These are phyloP conservation scores for Drosophila cognata DNA, from an alignment of 2,888 invertebrate species.

Conservation along the genomic window DNA sequence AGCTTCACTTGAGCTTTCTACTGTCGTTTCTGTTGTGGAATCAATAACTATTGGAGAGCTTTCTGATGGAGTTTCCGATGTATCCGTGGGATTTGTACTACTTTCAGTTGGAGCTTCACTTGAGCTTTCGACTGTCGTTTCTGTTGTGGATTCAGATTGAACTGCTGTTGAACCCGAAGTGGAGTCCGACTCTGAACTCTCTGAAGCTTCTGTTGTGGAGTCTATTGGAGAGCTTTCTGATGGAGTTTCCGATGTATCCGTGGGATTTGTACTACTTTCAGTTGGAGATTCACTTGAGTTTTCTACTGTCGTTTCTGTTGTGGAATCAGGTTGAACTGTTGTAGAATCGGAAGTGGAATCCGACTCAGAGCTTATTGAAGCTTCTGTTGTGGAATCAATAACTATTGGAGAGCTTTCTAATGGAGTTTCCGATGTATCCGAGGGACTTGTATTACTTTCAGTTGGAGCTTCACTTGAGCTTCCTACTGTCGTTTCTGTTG, in stretches of 20 bases:
- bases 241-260: no score
- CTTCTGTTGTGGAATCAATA: neutral
- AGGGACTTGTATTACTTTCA: rapidly evolving
- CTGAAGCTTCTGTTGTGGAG: neutral
- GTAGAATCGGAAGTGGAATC: neutral
- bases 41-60: neutral
- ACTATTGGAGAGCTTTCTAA: neutral
- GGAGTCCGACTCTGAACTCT: neutral
- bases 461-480: no score
- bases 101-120: neutral
- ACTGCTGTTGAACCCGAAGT: neutral
- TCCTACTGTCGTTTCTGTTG: neutral
- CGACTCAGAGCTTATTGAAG: neutral
- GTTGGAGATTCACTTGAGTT: no score
- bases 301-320: no score
- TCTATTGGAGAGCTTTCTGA: no score
- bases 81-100: no score
- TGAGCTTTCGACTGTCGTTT: rapidly evolving
- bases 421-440: neutral
- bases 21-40: neutral
- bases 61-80: neutral
- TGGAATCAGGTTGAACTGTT: neutral
- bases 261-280: no score
- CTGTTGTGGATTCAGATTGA: neutral
- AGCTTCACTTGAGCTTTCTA: no score